These are phyloP conservation scores for Sylvicola cinctus DNA, from an alignment of 2,888 invertebrate genomes.

Conservation along the genomic window DNA sequence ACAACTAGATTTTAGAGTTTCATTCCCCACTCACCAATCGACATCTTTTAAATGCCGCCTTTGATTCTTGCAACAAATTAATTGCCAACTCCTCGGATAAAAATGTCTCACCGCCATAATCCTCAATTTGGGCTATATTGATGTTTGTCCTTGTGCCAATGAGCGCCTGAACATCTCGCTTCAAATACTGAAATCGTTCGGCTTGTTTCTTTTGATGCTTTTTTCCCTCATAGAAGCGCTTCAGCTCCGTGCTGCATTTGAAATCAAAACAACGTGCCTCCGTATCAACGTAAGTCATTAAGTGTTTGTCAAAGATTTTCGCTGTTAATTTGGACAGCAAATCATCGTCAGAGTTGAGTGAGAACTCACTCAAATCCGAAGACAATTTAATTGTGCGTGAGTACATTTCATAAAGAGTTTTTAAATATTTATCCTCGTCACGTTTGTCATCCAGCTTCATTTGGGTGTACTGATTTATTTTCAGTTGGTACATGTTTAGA, in stretches of 20 bases:
- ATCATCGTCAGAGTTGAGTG: constrained; percentile 59
- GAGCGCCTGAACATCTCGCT: constrained; percentile 82
- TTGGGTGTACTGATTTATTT: constrained; percentile 68
- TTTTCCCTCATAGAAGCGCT: constrained; percentile 76
- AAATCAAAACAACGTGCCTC: constrained; percentile 64
- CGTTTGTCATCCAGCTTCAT: constrained; percentile 64
- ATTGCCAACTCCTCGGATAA: constrained; percentile 88
- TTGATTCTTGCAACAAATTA: constrained; percentile 73
- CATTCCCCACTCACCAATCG: constrained; percentile 48
- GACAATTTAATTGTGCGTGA: constrained; percentile 62
- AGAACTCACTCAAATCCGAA: constrained; percentile 46
- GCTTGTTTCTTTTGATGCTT: constrained; percentile 89
- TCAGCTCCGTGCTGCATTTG: constrained; percentile 51
- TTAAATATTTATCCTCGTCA: constrained; percentile 74
- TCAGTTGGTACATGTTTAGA: constrained; percentile 81
- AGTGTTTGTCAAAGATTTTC: constrained; percentile 59
- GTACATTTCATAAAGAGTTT: constrained; percentile 74
- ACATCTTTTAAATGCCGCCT: constrained; percentile 75
- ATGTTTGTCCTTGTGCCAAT: constrained; percentile 82
- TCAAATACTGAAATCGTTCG: constrained; percentile 78
- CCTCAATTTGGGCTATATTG: constrained; percentile 84
- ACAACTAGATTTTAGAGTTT: constrained; percentile 1
- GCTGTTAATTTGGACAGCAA: constrained; percentile 57
- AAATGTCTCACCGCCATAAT: constrained; percentile 93
- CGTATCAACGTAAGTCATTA: constrained; percentile 56